These are phyloP conservation scores for Petroica traversi DNA, from an alignment of 2,113 vertebrate genomes.

Conservation along the genomic window DNA sequence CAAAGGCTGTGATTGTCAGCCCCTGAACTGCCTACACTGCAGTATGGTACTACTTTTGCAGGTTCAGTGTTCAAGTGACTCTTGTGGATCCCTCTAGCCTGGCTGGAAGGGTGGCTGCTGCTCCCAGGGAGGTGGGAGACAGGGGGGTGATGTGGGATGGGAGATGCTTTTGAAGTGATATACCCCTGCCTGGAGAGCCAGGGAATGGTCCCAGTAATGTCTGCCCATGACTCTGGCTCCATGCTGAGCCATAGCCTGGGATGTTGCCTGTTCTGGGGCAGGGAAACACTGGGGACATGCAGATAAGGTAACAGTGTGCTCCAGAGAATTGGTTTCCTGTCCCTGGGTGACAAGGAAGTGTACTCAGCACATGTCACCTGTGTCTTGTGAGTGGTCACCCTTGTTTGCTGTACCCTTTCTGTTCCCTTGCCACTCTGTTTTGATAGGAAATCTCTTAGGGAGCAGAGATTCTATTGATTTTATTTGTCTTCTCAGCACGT, in stretches of 20 bases:
- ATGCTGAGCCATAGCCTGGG: not conserved
- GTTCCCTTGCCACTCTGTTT: not conserved
- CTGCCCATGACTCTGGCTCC: not conserved
- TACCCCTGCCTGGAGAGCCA: not conserved
- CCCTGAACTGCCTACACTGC: not conserved
- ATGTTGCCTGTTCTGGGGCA: not conserved
- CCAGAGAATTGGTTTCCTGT: not conserved
- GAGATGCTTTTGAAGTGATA: not conserved
- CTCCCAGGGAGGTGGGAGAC: not conserved
- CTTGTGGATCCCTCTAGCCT: not conserved
- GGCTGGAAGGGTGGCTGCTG: not conserved
- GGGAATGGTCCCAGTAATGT: not conserved
- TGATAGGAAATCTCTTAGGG: not conserved
- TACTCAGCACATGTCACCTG: not conserved
- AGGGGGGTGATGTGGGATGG: not conserved
- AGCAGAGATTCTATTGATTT: not conserved
- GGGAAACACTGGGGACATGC: not conserved
- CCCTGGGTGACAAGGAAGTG: not conserved
- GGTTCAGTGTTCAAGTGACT: not conserved
- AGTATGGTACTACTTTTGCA: not conserved
- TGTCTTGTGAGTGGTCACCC: not conserved
- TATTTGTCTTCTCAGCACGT: not conserved
- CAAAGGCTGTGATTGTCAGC: not conserved
- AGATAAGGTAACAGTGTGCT: not conserved
- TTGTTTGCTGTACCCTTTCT: not conserved